Percentiles rank a stretch among this genome's conserved stretches.
Conservation (phyloP, 2,888 invertebrate species). For the Nasonia oneida region DNA sequence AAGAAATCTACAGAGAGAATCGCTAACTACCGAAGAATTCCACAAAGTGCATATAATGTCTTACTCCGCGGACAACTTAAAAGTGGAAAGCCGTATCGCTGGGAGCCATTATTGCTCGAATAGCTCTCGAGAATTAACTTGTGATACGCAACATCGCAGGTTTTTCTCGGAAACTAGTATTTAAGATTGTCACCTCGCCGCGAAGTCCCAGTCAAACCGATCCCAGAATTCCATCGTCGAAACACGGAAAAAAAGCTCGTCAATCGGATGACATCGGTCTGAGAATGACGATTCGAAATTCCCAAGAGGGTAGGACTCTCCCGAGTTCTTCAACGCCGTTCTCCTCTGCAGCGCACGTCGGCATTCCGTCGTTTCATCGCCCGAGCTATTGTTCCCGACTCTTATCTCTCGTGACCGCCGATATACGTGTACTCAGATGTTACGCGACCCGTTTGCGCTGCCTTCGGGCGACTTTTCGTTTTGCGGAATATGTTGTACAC, state of each 20-base stretch:
- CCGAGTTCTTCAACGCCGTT: background rate
- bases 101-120: background rate
- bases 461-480: constrained; percentile 31
- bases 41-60: background rate
- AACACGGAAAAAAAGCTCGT: background rate
- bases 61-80: background rate
- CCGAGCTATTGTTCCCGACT: constrained; percentile 30
- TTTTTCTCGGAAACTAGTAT: background rate
- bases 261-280: background rate
- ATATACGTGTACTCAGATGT: background rate
- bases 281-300: constrained; percentile 5
- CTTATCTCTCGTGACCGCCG: constrained; percentile 13
- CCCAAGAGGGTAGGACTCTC: background rate
- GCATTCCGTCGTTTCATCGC: constrained; percentile 35
- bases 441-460: background rate
- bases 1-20: background rate
- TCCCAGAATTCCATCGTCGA: background rate
- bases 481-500: constrained; percentile 16
- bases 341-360: background rate
- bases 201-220: background rate
- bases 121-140: background rate
- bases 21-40: constrained; percentile 2
- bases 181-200: background rate
- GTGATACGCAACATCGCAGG: background rate
- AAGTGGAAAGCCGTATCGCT: background rate